A percentile compares a stretch with the other conserved stretches of the same genome.
Evolutionary conservation across 2,797 vertebrate species (phyloP).

Genomic region (Aldrovandia affinis): DNA sequence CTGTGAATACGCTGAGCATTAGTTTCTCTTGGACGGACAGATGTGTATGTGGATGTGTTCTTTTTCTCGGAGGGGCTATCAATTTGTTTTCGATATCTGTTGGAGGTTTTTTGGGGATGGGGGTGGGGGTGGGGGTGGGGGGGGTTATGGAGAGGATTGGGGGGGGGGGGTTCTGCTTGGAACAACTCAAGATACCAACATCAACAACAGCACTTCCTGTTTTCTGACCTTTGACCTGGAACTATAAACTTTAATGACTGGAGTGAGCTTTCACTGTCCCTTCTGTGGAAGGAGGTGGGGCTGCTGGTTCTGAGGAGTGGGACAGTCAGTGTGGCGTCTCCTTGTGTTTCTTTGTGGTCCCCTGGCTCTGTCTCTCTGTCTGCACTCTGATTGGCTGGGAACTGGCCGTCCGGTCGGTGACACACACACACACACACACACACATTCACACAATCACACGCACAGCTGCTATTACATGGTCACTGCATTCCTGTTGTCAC

Average conservation of each 20-base stretch:
- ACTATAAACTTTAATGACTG: conserved; percentile 1
- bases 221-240: conserved; percentile 13
- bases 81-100: neutral
- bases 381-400: too few relatives aligned
- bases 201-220: neutral
- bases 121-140: too few relatives aligned
- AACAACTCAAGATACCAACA: neutral
- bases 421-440: too few relatives aligned
- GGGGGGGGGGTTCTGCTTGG: too few relatives aligned
- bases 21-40: neutral
- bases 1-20: neutral
- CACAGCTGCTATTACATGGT: too few relatives aligned
- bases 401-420: too few relatives aligned
- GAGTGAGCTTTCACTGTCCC: neutral
- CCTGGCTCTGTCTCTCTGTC: neutral
- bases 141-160: too few relatives aligned
- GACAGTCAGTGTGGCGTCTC: neutral
- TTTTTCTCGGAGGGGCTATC: neutral
- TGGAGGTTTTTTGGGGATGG: neutral
- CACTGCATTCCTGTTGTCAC: too few relatives aligned
- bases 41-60: neutral
- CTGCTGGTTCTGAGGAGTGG: neutral
- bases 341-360: neutral
- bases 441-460: too few relatives aligned
- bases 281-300: neutral